Percentiles rank a stretch among this genome's conserved stretches.
Evolutionary conservation across 2,113 vertebrate species (phyloP).

Genomic region (Psophia crepitans): DNA sequence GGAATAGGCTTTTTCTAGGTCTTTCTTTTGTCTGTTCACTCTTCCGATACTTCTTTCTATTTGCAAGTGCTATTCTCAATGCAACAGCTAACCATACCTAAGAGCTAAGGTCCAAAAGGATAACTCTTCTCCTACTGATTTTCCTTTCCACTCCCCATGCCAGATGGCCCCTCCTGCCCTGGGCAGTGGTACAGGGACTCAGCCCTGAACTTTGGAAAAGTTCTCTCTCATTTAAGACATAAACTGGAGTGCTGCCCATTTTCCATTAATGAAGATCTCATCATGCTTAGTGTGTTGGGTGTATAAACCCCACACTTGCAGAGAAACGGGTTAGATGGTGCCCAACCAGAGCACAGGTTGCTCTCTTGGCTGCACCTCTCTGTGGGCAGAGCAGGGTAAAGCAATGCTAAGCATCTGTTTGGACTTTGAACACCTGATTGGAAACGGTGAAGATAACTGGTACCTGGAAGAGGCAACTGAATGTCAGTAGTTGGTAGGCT

Average conservation of each 20-base stretch:
- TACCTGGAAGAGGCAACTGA: neutral
- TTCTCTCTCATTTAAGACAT: neutral
- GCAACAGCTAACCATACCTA: neutral
- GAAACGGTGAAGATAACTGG: neutral
- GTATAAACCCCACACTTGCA: neutral
- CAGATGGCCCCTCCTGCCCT: neutral
- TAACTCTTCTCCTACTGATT: neutral
- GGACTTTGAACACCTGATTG: neutral
- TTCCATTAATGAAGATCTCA: neutral
- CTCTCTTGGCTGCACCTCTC: neutral
- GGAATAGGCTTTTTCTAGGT: neutral
- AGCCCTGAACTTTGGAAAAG: neutral
- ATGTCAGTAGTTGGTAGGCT: neutral
- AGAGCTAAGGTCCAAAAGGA: neutral
- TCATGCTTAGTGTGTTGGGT: neutral
- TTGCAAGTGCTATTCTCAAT: neutral
- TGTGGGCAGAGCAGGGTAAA: neutral
- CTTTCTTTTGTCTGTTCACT: neutral
- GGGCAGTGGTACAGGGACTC: neutral
- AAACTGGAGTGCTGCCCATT: neutral
- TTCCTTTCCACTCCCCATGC: neutral
- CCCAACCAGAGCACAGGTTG: rapidly evolving
- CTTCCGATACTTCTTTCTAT: neutral
- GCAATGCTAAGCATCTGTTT: neutral
- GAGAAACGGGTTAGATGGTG: neutral